These are phyloP conservation scores for Petaurus breviceps DNA, from an alignment of 2,113 vertebrate genomes.

Conservation along the genomic window DNA sequence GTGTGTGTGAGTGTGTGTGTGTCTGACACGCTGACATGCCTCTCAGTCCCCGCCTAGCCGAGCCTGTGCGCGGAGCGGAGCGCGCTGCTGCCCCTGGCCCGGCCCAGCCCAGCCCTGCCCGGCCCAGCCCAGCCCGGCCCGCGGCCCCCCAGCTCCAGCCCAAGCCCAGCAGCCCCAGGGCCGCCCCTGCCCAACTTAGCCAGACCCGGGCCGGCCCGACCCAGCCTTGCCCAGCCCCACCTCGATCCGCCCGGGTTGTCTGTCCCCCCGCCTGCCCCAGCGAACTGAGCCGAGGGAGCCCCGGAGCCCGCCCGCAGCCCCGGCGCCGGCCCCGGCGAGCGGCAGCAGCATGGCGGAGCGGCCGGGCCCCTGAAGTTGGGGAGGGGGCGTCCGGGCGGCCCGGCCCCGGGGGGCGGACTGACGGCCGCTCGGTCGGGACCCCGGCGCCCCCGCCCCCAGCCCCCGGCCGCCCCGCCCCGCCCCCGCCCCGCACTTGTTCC, in stretches of 20 bases:
- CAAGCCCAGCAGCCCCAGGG: slow-evolving; percentile 57
- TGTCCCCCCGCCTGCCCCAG: slow-evolving; percentile 75
- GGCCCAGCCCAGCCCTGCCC: background rate
- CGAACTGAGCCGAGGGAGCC: slow-evolving; percentile 36
- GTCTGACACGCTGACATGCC: slow-evolving; percentile 73
- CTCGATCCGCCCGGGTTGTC: slow-evolving; percentile 62
- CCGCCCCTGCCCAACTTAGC: slow-evolving; percentile 53
- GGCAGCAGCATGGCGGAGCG: slow-evolving; percentile 77
- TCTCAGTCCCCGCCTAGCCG: slow-evolving; percentile 74
- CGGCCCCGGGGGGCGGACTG: slow-evolving; percentile 23
- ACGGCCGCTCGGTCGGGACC: slow-evolving; percentile 48
- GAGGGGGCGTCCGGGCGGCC: slow-evolving; percentile 62
- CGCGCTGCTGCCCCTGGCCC: background rate
- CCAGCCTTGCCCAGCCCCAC: slow-evolving; percentile 49
- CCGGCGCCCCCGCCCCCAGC: slow-evolving; percentile 46
- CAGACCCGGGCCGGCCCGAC: slow-evolving; percentile 60
- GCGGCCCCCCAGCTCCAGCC: slow-evolving; percentile 73
- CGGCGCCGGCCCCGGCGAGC: slow-evolving; percentile 69
- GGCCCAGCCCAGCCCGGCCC: slow-evolving; percentile 49
- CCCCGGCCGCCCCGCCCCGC: slow-evolving; percentile 48
- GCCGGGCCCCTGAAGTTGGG: slow-evolving; percentile 75
- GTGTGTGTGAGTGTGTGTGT: slow-evolving; percentile 60
- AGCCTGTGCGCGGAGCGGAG: slow-evolving; percentile 63
- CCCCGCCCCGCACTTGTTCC: slow-evolving; percentile 71
- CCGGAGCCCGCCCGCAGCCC: slow-evolving; percentile 71